Evolutionary conservation across 2,888 invertebrate genomes (phyloP), one percentile per base, ranked within the genome.

Genomic region (Drosophila anceps): DNA sequence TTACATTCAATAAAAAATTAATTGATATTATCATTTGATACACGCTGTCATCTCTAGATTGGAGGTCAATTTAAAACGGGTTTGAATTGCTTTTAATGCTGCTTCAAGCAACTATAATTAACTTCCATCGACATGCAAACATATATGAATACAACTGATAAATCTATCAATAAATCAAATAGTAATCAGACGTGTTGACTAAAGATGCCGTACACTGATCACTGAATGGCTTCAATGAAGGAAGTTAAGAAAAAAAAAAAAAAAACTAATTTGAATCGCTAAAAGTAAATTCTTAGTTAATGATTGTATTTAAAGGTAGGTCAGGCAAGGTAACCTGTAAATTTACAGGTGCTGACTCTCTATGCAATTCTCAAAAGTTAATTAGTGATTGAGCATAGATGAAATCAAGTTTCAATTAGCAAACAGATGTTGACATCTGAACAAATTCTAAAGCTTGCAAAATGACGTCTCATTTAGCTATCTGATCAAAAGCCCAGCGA

Each of bases 11-110:
- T 24, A 9, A 53, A 15, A 8, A 35, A 1, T 6, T n/a, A n/a
- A 68, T 44, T 43, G 51, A 24, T 37, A 68, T 35, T 48, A 62
- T 48, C 46, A 60, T 43, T 27, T 48, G 3, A n/a, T 8, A 31
- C 44, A 75, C 31, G 24, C 18, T 15, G 18, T 8, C 77, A 59
- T 78, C 82, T 53, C 82, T 78, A 78, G 46, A 9, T 41, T 37
- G 61, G 61, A 68, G 82, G 79, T 78, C 82, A 78, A 68, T 68
- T 73, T 48, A 72, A 78, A 50, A 78, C 78, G 78, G 82, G 78
- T 78, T 78, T 78, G 63, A 68, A 78, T 81, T 77, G 67, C n/a
- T 66, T 74, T 76, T 53, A 50, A 58, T 35, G 60, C 51, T 68
- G 62, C 18, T 63, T 39, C 44, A 59, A 67, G 53, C 66, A 62